A percentile compares a stretch with the other conserved stretches of the same genome.
Conservation (phyloP, 2,888 invertebrate genomes). For the Scrobipalpa atriplicella region DNA sequence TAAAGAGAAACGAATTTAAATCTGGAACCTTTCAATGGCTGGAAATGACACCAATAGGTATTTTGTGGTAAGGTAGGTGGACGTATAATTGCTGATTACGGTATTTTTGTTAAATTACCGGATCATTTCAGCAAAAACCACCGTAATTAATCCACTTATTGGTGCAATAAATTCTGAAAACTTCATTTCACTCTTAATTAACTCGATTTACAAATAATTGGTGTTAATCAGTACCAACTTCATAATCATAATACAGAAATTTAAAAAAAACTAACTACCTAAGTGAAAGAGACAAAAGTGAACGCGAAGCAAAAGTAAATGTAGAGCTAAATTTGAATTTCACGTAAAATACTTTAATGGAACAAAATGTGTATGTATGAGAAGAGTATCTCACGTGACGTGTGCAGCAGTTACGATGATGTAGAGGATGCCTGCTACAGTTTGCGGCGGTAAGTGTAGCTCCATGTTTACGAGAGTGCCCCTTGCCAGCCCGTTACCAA, state of each 20-base stretch:
- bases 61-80: neutral
- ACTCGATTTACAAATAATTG: conserved; percentile 10
- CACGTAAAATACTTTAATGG: no score
- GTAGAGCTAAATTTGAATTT: no score
- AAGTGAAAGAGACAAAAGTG: no score
- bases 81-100: no score
- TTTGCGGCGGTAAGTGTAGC: conserved; percentile 35
- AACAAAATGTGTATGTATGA: neutral
- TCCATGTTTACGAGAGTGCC: conserved; percentile 66
- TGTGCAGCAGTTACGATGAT: conserved; percentile 19
- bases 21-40: neutral
- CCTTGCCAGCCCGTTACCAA: conserved; percentile 61
- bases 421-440: conserved; percentile 26
- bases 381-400: conserved; percentile 1
- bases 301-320: no score
- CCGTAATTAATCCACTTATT: conserved; percentile 19
- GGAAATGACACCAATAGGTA: neutral
- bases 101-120: neutral
- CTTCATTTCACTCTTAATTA: conserved; percentile 12
- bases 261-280: no score
- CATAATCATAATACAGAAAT: no score
- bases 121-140: neutral
- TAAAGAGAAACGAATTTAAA: neutral
- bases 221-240: neutral
- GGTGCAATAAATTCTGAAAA: neutral